Conservation (phyloP, 2,797 vertebrate genomes). For the Phyllotis vaccarum region DNA sequence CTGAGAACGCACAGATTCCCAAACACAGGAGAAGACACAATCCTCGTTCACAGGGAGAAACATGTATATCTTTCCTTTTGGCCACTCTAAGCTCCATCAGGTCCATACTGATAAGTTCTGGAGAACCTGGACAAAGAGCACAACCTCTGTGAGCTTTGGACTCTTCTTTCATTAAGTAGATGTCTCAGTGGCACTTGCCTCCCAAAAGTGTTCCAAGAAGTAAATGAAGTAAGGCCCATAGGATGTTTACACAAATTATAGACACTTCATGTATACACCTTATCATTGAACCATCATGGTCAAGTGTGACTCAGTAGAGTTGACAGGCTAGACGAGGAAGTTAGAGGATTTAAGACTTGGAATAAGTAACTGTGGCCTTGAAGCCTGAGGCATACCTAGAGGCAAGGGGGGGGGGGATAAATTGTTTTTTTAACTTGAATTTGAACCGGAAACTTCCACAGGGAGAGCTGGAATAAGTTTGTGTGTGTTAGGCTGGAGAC, state of each 20-base stretch:
- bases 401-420: not conserved
- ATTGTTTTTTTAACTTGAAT: conserved; percentile 11
- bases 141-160: not conserved
- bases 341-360: not conserved
- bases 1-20: not conserved
- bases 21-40: not conserved
- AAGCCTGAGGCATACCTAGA: not conserved
- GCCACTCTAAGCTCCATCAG: not conserved
- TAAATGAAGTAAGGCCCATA: too few species aligned
- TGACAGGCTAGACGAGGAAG: not conserved
- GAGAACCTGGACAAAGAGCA: not conserved
- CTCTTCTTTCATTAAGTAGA: not conserved
- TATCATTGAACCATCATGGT: not conserved
- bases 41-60: not conserved
- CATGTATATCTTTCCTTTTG: not conserved
- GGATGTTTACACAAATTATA: not conserved
- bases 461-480: not conserved
- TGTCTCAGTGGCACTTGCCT: not conserved
- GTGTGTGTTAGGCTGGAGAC: not conserved
- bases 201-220: not conserved
- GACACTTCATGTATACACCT: not conserved
- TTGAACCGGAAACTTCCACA: conserved; percentile 17
- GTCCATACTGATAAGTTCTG: not conserved
- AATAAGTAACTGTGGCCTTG: not conserved
- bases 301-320: not conserved